Percentiles rank a stretch among this genome's conserved stretches.
phyloP scores from a whole-genome alignment of 92 coral and sea anemone species.

The Chrysogorgia sp. region DNA sequence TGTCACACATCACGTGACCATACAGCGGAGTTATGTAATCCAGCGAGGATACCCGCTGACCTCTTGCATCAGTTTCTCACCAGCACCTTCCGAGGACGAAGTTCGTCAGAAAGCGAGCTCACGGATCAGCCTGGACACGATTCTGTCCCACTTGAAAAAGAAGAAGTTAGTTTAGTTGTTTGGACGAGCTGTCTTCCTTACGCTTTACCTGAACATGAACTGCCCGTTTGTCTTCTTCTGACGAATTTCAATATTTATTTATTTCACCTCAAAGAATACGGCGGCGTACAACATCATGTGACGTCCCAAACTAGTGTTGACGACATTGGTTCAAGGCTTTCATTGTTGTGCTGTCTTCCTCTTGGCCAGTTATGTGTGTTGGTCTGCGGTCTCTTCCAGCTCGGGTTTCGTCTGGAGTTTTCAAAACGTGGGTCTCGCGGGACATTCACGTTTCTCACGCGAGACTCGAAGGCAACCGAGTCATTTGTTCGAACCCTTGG shows the following conservation, averaged over 20 bases:
- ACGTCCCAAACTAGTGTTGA: slow-evolving; percentile 42
- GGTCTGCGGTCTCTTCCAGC: slow-evolving; percentile 86
- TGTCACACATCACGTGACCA: background rate
- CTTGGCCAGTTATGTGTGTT: slow-evolving; percentile 72
- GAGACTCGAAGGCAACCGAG: slow-evolving; percentile 88
- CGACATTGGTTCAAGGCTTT: slow-evolving; percentile 65
- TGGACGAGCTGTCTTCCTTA: slow-evolving; percentile 99
- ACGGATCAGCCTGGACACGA: slow-evolving; percentile 56
- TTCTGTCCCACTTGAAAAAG: slow-evolving; percentile 33
- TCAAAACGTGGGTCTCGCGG: slow-evolving; percentile 80
- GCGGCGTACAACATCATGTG: slow-evolving; percentile 32
- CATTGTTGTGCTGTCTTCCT: slow-evolving; percentile 81
- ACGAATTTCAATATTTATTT: slow-evolving; percentile 82
- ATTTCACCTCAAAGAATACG: slow-evolving; percentile 68
- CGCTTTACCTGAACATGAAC: slow-evolving; percentile 87
- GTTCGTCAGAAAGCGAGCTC: slow-evolving; percentile 13
- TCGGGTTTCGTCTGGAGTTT: slow-evolving; percentile 64
- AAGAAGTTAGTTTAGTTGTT: slow-evolving; percentile 67
- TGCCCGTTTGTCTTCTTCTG: slow-evolving; percentile 87
- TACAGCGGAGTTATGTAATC: slow-evolving; percentile 69
- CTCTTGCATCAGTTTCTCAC: slow-evolving; percentile 70
- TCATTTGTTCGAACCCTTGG: slow-evolving; percentile 70
- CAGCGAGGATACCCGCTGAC: slow-evolving; percentile 68
- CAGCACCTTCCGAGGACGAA: slow-evolving; percentile 36
- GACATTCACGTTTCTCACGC: slow-evolving; percentile 90